Base-by-base conservation (phyloP, 1,140 invertebrate species). In the Grapholita molesta region DNA sequence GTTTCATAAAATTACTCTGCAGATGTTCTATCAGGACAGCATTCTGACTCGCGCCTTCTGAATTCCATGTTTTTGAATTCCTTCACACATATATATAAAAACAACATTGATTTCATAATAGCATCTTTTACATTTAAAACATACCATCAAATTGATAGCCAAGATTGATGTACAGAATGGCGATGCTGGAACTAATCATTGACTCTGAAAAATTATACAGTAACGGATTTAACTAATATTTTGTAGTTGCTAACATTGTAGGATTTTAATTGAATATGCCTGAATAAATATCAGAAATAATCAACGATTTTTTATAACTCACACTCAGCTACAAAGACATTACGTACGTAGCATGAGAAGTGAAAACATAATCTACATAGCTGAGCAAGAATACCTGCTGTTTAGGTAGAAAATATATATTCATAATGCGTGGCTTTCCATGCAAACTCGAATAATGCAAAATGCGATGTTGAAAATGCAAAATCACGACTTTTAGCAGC, bases 1-100 rank as follows among this genome's bases (percentile, higher is more conserved):
- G 55, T 61, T 61, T 61, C 55, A 61, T 61, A 61, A 61, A 61
- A 61, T 61, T 61, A 61, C 25, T 32, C 25, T n/a, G 25, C 21
- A 12, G 55, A 61, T 61, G 15, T 30, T 6, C 55, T 32, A 28
- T 61, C 55, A 28, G 12, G 55, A 28, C n/a, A 61, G n/a, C n/a
- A n/a, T n/a, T 61, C 7, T 28, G 55, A 30, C 28, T 61, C 5
- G 24, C 21, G 53, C 23, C n/a, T 12, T 6, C 12, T 28, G 12
- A 15, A 0, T 38, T 38, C 28, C 25, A 30, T 6, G 12, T 61
- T 25, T 15, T 61, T 12, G 28, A 30, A 30, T 61, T 61, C 12
- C 7, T 61, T 61, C 18, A 23, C 25, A 15, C 11, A 30, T 38
- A 3, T 38, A n/a, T 15, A 4, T 0, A 38, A 38, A 38, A 11